A percentile compares a stretch with the other conserved stretches of the same genome.
phyloP scores from a whole-genome alignment of 2,113 vertebrate genomes.

The Equus przewalskii region DNA sequence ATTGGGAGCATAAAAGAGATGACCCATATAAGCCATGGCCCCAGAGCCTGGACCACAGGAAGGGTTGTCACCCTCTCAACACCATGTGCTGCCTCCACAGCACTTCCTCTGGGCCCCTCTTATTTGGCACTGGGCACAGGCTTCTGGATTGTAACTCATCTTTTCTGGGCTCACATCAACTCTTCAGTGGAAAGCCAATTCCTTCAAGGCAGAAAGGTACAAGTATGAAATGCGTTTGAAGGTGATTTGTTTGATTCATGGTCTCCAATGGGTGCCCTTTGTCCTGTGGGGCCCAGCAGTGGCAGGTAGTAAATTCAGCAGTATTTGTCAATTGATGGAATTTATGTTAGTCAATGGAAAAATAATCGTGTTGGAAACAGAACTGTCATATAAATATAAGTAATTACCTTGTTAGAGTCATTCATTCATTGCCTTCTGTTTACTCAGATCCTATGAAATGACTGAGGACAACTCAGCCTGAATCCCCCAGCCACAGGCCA shows the following conservation, averaged over 20 bases:
- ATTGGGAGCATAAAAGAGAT: not conserved
- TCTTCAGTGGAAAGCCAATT: not conserved
- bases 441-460: not conserved
- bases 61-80: not conserved
- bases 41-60: not conserved
- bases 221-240: not conserved
- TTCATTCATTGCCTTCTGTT: not conserved
- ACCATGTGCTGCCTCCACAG: rapidly evolving
- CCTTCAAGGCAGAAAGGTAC: not conserved
- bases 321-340: not conserved
- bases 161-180: not conserved
- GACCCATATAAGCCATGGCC: not conserved
- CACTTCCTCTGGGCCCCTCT: not conserved
- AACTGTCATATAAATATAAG: not conserved
- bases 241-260: not conserved
- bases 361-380: not conserved
- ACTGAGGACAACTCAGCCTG: not conserved
- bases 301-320: not conserved
- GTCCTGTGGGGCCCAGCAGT: rapidly evolving
- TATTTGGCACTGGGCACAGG: not conserved
- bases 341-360: not conserved
- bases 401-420: not conserved
- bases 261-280: not conserved
- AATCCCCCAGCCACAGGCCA: no score
- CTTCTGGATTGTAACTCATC: not conserved